Conservation (phyloP, 2,113 vertebrate genomes). For the Arizona elegans region DNA sequence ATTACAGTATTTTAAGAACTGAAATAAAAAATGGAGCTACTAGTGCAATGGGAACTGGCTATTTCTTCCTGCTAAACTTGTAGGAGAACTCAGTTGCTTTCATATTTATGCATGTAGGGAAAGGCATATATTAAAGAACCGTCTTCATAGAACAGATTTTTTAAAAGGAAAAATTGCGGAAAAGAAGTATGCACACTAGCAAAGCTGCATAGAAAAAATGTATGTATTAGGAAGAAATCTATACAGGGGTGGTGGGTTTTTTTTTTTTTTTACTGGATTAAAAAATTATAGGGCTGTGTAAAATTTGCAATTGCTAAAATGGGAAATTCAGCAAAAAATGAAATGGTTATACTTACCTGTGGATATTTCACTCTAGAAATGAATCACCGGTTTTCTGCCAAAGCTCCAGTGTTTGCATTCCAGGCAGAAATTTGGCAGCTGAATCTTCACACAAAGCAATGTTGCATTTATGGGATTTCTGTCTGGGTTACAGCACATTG, state of each 20-base stretch:
- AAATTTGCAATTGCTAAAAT: background rate
- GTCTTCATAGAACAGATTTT: background rate
- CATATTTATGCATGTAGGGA: background rate
- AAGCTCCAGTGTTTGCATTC: background rate
- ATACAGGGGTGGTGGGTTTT: background rate
- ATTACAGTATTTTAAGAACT: background rate
- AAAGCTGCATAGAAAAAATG: background rate
- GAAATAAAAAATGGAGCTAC: background rate
- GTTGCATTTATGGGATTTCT: background rate
- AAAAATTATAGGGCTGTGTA: background rate
- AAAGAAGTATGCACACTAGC: background rate
- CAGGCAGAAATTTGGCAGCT: background rate
- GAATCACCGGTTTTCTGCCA: background rate
- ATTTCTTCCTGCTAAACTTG: background rate
- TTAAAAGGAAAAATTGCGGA: background rate
- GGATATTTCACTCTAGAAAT: background rate
- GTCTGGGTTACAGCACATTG: background rate
- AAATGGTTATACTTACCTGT: background rate
- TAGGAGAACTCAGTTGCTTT: background rate
- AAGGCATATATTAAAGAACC: background rate
- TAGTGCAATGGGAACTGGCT: background rate
- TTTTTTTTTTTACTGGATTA: background rate
- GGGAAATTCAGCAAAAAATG: background rate
- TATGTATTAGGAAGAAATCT: background rate
- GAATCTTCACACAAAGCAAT: background rate